Evolutionary conservation across 2,888 invertebrate genomes (phyloP), one percentile per base, ranked within the genome.

Genomic region (Agonopterix arenella): DNA sequence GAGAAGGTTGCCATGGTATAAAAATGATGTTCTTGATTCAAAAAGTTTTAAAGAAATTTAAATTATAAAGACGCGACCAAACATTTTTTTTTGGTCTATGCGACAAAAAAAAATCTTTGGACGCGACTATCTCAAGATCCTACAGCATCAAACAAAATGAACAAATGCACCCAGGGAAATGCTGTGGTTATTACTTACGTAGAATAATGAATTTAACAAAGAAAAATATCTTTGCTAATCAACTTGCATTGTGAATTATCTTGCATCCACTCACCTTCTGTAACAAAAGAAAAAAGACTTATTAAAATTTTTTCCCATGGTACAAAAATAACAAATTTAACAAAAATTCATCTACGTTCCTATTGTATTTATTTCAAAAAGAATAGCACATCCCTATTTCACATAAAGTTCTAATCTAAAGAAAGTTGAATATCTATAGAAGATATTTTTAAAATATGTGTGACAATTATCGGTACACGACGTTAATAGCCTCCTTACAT

Each of bases 401-500:
- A 66, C 63, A 66, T 66, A 70, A 64, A 66, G 57, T 57, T 56
- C 50, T 51, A 55, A 46, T 57, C 52, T 48, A 54, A 56, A 62
- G 52, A 50, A 55, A 61, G 60, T 62, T 55, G 59, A 64, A 62
- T 64, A 40, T 49, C 52, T 67, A 72, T 73, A 72, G 66, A 70
- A 68, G 68, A 73, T 75, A 74, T 71, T 82, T 84, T 71, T 85
- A 82, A 88, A 86, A 86, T 89, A 89, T 85, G 88, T 88, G 89
- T 80, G 89, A 89, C 89, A 90, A 90, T 90, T 90, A 89, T 88
- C 86, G 71, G 80, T 80, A 89, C 88, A 89, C 69, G 88, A 83
- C 83, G 81, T 83, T 88, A 88, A 89, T 89, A 85, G 85, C 76
- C 75, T 77, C 62, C 78, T 84, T 84, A 86, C 84, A 85, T 73